Conservation (phyloP, 2,113 vertebrate genomes). For the Athene noctua region DNA sequence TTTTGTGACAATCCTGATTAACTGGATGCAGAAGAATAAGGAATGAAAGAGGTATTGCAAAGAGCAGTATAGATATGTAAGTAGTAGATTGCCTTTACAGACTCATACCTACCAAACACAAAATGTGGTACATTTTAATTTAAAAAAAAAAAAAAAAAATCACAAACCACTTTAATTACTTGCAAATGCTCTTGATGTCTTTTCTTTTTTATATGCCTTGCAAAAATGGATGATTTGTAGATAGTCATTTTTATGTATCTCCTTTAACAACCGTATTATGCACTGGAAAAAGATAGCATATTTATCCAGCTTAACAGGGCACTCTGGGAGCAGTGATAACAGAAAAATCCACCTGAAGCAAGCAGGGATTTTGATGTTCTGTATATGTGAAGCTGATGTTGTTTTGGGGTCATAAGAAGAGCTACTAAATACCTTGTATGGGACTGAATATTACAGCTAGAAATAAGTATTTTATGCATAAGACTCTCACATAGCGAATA, state of each 20-base stretch:
- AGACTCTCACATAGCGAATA: neutral
- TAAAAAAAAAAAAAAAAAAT: neutral
- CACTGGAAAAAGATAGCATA: neutral
- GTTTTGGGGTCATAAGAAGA: neutral
- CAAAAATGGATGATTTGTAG: neutral
- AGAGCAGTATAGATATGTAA: neutral
- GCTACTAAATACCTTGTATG: neutral
- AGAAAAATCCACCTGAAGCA: neutral
- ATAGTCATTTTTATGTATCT: neutral
- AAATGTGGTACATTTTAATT: neutral
- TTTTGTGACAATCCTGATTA: neutral
- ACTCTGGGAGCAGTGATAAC: constrained; percentile 4
- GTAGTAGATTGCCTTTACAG: neutral
- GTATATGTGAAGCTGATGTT: neutral
- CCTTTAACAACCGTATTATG: neutral
- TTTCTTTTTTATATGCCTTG: neutral
- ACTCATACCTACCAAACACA: neutral
- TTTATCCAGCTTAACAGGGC: constrained; percentile 32
- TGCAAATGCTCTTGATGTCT: neutral
- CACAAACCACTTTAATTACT: neutral
- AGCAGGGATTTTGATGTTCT: neutral
- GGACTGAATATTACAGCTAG: neutral
- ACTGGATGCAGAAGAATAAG: neutral
- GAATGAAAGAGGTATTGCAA: neutral
- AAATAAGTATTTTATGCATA: neutral